Evolutionary conservation across 2,113 vertebrate species (phyloP), one percentile per base, ranked within the genome.

Genomic region (Scalopus aquaticus): DNA sequence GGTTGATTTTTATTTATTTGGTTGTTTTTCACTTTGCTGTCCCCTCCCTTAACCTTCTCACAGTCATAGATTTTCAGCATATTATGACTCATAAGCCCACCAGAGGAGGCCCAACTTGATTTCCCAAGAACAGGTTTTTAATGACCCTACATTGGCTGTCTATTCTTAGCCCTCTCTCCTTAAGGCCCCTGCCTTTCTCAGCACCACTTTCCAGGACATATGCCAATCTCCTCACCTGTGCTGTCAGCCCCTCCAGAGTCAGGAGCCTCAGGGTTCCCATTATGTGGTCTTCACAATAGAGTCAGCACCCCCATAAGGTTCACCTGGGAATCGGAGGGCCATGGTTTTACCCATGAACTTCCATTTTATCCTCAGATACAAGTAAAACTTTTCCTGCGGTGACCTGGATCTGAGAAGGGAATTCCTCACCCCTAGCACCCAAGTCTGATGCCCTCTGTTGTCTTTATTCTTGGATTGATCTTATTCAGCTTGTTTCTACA

Each of bases 1-100:
- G 64, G 81, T 76, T 94, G 95, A 84, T 87, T 95, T 95, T 97
- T 96, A 93, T 96, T 96, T 96, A 97, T 95, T 95, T 94, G 77
- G 92, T 88, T 96, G 90, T 95, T 97, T 96, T 96, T 95, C 93
- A 95, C 37, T 93, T 92, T 64, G 51, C 54, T 35, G 42, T 79
- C 44, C 62, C 58, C 56, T 92, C 58, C 37, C 6, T 65, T 96
- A 85, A 64, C 80, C 92, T 90, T 93, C 80, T 39, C 72, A 37
- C 30, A 82, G 39, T 88, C 35, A 51, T 62, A 28, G 64, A 74
- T 82, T 77, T 46, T 83, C 22, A 46, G 9, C 2, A 17, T 35
- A 30, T 87, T 79, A 77, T n/a, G 87, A 86, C 78, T 78, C 89
- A 67, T 22, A 3, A 22, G 15, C 44, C 16, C 35, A 51, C 26